Evolutionary conservation across 2,113 vertebrate genomes (phyloP).

Genomic region (Cyprinus carpio): DNA sequence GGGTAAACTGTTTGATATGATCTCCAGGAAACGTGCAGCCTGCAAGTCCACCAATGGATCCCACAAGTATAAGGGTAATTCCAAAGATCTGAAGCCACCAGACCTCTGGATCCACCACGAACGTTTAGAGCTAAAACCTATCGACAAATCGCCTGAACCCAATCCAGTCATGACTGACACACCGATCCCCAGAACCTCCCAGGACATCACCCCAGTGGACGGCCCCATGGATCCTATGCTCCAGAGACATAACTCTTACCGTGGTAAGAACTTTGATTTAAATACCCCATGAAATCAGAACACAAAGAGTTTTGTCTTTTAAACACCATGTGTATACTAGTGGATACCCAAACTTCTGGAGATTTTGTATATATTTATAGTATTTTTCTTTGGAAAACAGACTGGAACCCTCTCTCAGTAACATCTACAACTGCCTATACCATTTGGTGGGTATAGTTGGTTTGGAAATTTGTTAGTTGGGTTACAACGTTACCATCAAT

Average conservation of each 20-base stretch:
- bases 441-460: too few species aligned
- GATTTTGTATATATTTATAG: not conserved
- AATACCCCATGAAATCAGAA: constrained; percentile 2
- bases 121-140: constrained; percentile 94
- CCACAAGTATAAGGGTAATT: constrained; percentile 97
- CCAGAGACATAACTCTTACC: constrained; percentile 93
- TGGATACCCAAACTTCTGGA: not conserved
- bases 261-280: constrained; percentile 75
- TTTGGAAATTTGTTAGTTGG: too few species aligned
- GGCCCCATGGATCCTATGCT: constrained; percentile 87
- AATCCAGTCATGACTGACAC: constrained; percentile 98
- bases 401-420: not conserved
- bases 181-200: constrained; percentile 92
- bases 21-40: constrained; percentile 88
- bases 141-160: constrained; percentile 95
- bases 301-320: not conserved
- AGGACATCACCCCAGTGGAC: constrained; percentile 93
- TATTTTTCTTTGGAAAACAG: not conserved
- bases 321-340: not conserved
- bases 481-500: too few species aligned
- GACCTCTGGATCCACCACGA: constrained; percentile 99
- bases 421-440: not conserved
- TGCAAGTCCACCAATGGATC: constrained; percentile 94
- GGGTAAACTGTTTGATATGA: not conserved
- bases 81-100: constrained; percentile 96